phyloP scores from a whole-genome alignment of 2,113 vertebrate species.

The Muntiacus reevesi region DNA sequence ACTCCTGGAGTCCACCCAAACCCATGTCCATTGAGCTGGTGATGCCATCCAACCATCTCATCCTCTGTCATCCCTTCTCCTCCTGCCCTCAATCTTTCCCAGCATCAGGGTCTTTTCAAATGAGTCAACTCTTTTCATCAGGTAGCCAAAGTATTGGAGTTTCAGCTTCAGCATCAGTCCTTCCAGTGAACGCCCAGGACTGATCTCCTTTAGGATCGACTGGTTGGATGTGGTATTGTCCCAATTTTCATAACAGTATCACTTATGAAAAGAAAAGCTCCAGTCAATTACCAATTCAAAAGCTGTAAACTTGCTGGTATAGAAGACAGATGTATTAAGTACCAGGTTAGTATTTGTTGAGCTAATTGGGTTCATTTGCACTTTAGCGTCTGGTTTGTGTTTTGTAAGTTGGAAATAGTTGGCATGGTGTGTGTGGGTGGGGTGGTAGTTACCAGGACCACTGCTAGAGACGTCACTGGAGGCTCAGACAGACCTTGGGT shows the following conservation, averaged over 20 bases:
- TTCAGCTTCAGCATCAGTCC: not conserved
- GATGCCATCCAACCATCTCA: not conserved
- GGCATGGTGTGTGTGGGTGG: rapidly evolving
- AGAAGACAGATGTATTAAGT: not conserved
- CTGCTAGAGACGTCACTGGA: not conserved
- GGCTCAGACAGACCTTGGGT: not conserved
- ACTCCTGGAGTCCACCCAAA: not conserved
- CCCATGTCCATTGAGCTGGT: rapidly evolving
- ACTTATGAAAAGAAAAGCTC: not conserved
- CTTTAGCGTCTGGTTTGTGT: not conserved
- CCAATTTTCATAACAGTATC: not conserved
- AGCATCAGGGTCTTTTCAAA: not conserved
- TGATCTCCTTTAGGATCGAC: not conserved
- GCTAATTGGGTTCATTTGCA: not conserved
- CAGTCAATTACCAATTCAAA: not conserved
- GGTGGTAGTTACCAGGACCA: not conserved
- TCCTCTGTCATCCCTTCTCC: not conserved
- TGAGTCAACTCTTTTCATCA: not conserved
- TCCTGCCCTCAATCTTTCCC: not conserved
- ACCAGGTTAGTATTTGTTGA: not conserved
- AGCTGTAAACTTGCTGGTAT: not conserved
- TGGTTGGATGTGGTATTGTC: not conserved
- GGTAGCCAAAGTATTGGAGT: not conserved
- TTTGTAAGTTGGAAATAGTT: not conserved
- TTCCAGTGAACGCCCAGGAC: not conserved